Conservation (phyloP, 1,140 invertebrate genomes). For the Cyrtorhinus lividipennis region DNA sequence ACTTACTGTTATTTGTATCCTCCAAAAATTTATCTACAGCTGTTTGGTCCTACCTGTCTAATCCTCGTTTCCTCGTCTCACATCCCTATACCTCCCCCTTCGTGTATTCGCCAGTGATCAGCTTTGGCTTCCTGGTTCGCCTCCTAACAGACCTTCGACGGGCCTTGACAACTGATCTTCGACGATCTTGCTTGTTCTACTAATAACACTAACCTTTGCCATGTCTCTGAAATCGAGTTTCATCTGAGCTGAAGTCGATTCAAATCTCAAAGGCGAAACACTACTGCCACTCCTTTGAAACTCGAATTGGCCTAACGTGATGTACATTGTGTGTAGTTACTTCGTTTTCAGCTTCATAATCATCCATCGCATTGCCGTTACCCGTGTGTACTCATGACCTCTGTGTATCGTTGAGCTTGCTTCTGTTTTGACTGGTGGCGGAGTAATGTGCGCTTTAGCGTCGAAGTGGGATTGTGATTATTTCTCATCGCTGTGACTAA, state of each 20-base stretch:
- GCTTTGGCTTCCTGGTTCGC: conserved; percentile 9
- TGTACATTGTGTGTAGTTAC: not conserved
- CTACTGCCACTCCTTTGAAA: not conserved
- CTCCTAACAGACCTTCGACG: not conserved
- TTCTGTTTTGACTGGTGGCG: not conserved
- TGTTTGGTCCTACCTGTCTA: too few species aligned
- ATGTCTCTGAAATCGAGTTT: not conserved
- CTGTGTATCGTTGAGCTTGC: not conserved
- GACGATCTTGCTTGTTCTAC: not conserved
- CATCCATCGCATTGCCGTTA: not conserved
- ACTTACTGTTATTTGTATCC: too few species aligned
- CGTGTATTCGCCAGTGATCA: not conserved
- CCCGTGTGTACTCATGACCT: not conserved
- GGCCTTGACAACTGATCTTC: not conserved
- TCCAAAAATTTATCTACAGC: too few species aligned
- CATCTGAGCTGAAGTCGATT: too few species aligned
- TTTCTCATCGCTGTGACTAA: too few species aligned
- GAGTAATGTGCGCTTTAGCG: not conserved
- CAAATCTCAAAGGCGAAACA: not conserved
- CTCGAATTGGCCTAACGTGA: not conserved
- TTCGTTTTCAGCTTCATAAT: not conserved
- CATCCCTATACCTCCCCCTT: not conserved
- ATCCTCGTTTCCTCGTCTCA: too few species aligned
- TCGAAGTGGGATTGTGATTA: not conserved
- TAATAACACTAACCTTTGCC: not conserved